Percentiles rank a stretch among this genome's conserved stretches.
phyloP scores from a whole-genome alignment of 2,113 vertebrate species.

The Limnothrissa miodon region DNA sequence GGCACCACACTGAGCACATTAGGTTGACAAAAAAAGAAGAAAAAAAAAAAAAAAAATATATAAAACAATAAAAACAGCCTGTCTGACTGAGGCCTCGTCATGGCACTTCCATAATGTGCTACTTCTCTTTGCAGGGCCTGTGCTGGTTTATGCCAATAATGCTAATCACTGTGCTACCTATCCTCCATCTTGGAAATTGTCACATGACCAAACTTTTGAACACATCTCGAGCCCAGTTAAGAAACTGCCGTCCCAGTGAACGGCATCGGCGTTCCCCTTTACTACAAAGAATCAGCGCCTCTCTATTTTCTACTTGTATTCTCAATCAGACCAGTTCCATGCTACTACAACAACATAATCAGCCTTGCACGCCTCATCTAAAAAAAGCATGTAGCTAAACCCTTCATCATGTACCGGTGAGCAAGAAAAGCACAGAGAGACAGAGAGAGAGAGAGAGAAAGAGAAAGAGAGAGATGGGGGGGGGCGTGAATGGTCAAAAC shows the following conservation, averaged over 20 bases:
- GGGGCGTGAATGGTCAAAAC: conserved; percentile 59
- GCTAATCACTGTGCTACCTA: background rate
- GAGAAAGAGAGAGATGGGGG: no score
- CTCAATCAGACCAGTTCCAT: background rate
- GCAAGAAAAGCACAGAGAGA: background rate
- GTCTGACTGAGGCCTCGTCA: background rate
- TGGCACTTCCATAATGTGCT: background rate
- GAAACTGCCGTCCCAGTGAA: no score
- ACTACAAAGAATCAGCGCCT: no score
- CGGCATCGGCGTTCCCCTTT: no score
- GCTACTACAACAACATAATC: background rate
- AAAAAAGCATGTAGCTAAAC: background rate
- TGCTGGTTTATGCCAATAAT: background rate
- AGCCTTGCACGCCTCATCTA: background rate
- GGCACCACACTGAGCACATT: no score
- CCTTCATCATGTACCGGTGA: background rate
- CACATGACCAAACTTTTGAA: conserved; percentile 3
- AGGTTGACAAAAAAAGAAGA: no score
- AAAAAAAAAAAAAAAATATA: no score
- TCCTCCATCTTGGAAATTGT: background rate
- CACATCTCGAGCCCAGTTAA: background rate
- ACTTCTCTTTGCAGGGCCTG: background rate
- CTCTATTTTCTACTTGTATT: background rate
- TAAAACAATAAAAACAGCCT: background rate
- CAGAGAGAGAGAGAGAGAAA: background rate